phyloP scores from a whole-genome alignment of 2,888 invertebrate species.

The Dynastes tityus region DNA sequence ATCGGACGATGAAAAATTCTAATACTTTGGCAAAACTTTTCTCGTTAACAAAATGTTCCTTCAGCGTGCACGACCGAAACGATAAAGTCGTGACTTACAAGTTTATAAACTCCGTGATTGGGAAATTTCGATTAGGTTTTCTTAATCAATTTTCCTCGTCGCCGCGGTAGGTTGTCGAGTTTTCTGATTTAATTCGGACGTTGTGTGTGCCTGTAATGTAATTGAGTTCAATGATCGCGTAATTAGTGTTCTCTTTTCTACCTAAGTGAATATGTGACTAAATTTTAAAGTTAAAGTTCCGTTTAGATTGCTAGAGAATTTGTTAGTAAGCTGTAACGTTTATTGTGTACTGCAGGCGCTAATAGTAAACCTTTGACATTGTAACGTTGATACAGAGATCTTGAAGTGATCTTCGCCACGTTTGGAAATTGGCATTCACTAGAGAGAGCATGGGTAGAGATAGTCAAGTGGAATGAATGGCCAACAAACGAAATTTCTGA shows the following conservation, averaged over 20 bases:
- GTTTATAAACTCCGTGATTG: conserved; percentile 37
- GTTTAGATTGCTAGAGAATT: no score
- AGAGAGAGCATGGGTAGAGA: no score
- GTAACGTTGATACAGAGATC: no score
- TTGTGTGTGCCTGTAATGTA: conserved; percentile 1
- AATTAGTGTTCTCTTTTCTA: not conserved
- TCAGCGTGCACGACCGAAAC: not conserved
- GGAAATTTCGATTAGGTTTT: conserved; percentile 26
- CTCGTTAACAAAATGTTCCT: conserved; percentile 33
- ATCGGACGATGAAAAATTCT: conserved; percentile 27
- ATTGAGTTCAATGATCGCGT: conserved; percentile 34
- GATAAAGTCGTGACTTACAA: conserved; percentile 27
- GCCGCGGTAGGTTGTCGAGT: conserved; percentile 15
- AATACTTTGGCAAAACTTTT: conserved; percentile 27
- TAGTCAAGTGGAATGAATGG: no score
- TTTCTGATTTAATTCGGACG: conserved; percentile 31
- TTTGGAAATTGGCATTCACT: no score
- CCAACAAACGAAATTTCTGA: no score
- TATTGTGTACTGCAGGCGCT: no score
- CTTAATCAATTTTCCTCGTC: conserved; percentile 32
- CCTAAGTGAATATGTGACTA: not conserved
- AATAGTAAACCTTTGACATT: no score
- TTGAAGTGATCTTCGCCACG: no score
- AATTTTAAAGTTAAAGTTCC: not conserved
- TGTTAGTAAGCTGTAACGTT: no score